Evolutionary conservation across 1,140 invertebrate species (phyloP).

Genomic region (Monomorium pharaonis): DNA sequence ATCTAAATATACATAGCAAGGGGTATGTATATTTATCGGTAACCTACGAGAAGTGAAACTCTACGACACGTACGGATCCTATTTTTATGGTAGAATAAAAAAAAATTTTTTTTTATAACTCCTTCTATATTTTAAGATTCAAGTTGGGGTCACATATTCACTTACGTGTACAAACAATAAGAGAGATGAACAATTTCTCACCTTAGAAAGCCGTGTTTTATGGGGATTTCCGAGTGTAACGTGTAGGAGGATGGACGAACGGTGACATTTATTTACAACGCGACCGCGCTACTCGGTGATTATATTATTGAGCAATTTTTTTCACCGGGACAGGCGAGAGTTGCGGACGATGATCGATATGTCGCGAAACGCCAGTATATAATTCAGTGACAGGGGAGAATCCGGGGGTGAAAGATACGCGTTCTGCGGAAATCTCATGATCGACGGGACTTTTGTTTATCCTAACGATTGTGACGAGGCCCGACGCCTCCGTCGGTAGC

Average conservation of each 20-base stretch:
- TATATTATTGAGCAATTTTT: conserved; percentile 31
- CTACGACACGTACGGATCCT: neutral
- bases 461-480: conserved; percentile 13
- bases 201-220: neutral
- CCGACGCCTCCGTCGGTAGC: neutral
- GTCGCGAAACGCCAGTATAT: neutral
- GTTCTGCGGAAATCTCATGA: neutral
- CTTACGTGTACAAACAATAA: too few species aligned
- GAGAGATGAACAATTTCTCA: neutral
- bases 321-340: neutral
- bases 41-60: conserved; percentile 3
- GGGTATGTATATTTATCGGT: conserved; percentile 16
- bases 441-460: conserved; percentile 28
- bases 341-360: conserved; percentile 27
- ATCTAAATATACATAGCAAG: conserved; percentile 2
- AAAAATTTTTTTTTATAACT: conserved; percentile 7
- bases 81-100: neutral
- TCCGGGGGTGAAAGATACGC: neutral
- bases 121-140: neutral
- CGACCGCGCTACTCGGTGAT: neutral
- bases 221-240: neutral
- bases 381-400: neutral
- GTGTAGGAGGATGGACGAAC: neutral
- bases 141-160: neutral
- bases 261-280: neutral